phyloP scores from a whole-genome alignment of 2,888 invertebrate genomes.

The Synergus laeviventris region DNA sequence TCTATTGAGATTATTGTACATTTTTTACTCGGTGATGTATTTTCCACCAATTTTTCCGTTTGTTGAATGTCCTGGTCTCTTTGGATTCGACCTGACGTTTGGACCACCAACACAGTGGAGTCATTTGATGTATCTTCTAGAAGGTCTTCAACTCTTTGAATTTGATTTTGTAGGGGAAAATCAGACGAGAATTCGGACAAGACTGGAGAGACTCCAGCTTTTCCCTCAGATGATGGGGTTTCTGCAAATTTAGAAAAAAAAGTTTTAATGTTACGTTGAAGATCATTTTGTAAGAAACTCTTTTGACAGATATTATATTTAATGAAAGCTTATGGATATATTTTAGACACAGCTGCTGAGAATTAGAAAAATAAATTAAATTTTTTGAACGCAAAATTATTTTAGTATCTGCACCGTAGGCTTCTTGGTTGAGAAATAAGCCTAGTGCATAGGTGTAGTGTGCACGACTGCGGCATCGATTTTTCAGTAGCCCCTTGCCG shows the following conservation, averaged over 20 bases:
- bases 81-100: not conserved
- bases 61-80: not conserved
- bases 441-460: slow-evolving; percentile 28
- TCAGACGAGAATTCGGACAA: not conserved
- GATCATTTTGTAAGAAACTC: not conserved
- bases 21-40: not conserved
- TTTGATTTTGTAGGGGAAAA: not conserved
- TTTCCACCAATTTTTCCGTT: not conserved
- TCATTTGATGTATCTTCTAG: not conserved
- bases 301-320: too few species aligned
- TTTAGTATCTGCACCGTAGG: not conserved
- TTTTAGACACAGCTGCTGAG: not conserved
- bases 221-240: not conserved
- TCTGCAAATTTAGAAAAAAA: slow-evolving; percentile 3
- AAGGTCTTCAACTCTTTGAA: not conserved
- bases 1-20: slow-evolving; percentile 7
- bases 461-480: slow-evolving; percentile 36
- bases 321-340: not conserved
- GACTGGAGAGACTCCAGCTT: not conserved
- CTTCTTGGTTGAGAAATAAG: slow-evolving; percentile 25
- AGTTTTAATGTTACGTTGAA: not conserved
- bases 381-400: not conserved
- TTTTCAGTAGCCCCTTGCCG: slow-evolving; percentile 39
- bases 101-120: not conserved
- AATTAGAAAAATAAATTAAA: not conserved